Conservation (phyloP, 2,797 vertebrate genomes). For the Phrynocephalus forsythii region DNA sequence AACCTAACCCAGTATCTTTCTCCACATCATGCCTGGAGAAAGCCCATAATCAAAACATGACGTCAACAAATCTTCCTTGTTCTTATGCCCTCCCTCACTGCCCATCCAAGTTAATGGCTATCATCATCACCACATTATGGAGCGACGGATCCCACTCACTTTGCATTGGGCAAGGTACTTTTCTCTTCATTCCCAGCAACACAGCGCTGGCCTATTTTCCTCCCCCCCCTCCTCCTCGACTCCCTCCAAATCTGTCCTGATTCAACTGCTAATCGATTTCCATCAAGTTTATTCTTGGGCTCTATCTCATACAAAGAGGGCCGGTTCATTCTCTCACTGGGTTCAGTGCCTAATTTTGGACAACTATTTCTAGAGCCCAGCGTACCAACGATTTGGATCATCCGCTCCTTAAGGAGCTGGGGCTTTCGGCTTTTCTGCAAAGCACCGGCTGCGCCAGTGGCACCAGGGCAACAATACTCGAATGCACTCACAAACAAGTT, state of each 20-base stretch:
- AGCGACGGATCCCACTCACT: not conserved
- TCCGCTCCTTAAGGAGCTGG: not conserved
- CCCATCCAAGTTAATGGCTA: not conserved
- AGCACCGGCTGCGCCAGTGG: not conserved
- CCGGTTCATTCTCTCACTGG: too few species aligned
- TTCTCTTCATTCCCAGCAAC: not conserved
- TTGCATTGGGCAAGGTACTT: not conserved
- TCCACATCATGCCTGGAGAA: not conserved
- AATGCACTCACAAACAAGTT: too few species aligned
- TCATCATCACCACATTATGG: not conserved
- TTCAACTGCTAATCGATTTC: not conserved
- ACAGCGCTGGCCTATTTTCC: not conserved
- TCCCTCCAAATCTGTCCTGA: too few species aligned
- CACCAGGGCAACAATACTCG: not conserved
- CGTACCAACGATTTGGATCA: not conserved
- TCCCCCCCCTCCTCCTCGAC: too few species aligned
- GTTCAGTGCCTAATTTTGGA: too few species aligned
- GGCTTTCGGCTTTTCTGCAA: not conserved
- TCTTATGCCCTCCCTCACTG: not conserved
- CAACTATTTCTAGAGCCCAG: too few species aligned
- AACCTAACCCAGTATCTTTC: not conserved
- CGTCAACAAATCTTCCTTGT: not conserved
- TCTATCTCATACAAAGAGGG: too few species aligned
- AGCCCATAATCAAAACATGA: not conserved
- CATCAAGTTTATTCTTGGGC: too few species aligned